Percentiles rank a stretch among this genome's conserved stretches.
These are phyloP conservation scores for Atractosteus spatula DNA, from an alignment of 2,113 vertebrate genomes.

Conservation along the genomic window DNA sequence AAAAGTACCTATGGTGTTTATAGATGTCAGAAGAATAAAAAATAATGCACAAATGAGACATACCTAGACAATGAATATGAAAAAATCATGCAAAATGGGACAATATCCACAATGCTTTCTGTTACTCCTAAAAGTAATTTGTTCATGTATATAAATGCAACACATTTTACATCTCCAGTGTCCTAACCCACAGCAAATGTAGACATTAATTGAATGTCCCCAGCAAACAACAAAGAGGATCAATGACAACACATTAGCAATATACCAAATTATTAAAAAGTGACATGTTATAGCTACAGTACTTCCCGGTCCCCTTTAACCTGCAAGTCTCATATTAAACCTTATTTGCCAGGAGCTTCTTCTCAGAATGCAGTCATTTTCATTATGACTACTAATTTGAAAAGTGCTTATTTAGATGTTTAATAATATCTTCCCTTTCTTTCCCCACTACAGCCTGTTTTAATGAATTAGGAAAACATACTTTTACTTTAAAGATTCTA, in stretches of 20 bases:
- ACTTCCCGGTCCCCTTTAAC: conserved; percentile 5
- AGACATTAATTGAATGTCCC: no score
- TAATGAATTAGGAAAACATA: conserved; percentile 11
- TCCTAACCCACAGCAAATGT: no score
- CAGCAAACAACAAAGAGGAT: no score
- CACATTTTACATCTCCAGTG: no score
- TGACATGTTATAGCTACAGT: neutral
- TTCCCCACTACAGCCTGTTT: neutral
- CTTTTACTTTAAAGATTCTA: conserved; percentile 3
- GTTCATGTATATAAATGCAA: no score
- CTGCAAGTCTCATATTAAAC: conserved; percentile 1
- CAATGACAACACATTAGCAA: conserved; percentile 19
- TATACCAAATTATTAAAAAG: conserved; percentile 33
- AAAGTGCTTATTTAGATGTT: conserved; percentile 19
- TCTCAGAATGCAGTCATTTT: neutral
- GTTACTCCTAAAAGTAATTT: no score
- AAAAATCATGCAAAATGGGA: no score
- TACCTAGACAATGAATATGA: no score
- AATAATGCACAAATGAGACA: no score
- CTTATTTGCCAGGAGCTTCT: neutral
- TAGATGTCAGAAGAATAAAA: no score
- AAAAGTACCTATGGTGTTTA: no score
- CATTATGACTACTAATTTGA: conserved; percentile 1
- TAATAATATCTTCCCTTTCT: neutral
- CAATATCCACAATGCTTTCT: no score